Percentiles rank a stretch among this genome's conserved stretches.
phyloP scores from a whole-genome alignment of 1,140 invertebrate genomes.

The Dendroctonus ponderosae region DNA sequence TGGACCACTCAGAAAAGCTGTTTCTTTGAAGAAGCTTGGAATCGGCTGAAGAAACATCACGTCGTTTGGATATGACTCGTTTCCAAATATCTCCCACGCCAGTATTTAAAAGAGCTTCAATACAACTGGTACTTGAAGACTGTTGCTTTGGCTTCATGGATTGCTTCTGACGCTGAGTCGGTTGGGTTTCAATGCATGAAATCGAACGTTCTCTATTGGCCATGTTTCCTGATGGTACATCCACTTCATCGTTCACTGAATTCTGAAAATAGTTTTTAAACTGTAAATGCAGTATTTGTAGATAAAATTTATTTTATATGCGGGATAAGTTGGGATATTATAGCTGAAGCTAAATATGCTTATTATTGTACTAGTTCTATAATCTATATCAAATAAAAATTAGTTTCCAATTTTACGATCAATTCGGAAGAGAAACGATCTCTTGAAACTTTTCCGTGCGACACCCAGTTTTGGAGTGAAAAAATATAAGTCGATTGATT shows the following conservation, averaged over 20 bases:
- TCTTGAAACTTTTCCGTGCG: too few species aligned
- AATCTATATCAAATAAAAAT: too few species aligned
- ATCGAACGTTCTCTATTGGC: constrained; percentile 37
- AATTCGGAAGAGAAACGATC: too few species aligned
- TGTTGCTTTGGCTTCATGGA: constrained; percentile 38
- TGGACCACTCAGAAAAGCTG: constrained; percentile 45
- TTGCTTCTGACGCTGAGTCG: constrained; percentile 40
- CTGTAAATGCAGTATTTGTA: constrained; percentile 2
- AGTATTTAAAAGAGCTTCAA: constrained; percentile 46
- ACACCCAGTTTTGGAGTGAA: too few species aligned
- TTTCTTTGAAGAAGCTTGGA: constrained; percentile 34
- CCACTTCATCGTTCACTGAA: constrained; percentile 3
- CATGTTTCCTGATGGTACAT: constrained; percentile 2
- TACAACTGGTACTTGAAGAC: constrained; percentile 47
- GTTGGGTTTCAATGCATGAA: constrained; percentile 40
- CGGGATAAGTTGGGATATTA: neutral
- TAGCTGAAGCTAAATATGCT: neutral
- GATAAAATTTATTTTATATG: neutral
- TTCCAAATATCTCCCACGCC: constrained; percentile 49
- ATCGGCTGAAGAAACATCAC: constrained; percentile 41
- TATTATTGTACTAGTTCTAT: neutral
- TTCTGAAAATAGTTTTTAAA: constrained; percentile 9
- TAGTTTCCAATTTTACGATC: too few species aligned
- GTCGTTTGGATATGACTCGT: constrained; percentile 46
- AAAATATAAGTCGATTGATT: too few species aligned